Evolutionary conservation across 2,888 invertebrate genomes (phyloP), one percentile per base, ranked within the genome.

Genomic region (Gisinianus flammeolus): DNA sequence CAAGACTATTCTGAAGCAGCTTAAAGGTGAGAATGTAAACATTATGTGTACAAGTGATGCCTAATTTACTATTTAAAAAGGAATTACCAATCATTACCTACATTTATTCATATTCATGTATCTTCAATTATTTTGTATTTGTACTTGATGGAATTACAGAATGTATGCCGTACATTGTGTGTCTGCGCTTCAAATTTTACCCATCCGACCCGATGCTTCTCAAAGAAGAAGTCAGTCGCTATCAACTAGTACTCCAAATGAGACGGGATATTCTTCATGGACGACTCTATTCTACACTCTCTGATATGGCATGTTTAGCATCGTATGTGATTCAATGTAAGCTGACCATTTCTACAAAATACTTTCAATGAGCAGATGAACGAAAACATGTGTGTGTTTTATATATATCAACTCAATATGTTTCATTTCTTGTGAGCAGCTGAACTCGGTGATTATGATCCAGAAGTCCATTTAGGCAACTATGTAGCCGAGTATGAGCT

Each of bases 161-260:
- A n/a, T n/a, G n/a, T n/a, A n/a, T n/a, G 85, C 95, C 96, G 80
- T 93, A 96, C 86, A 89, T 97, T 80, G 94, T 98, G 87, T 97
- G 96, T 88, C 96, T 98, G 88, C 94, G 98, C 81, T 95, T 98
- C 82, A 98, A 98, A 89, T 98, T 96, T 88, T 98, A 98, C 88
- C 98, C 98, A 22, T 94, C 95, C 78, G 96, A 98, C 88, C 97
- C 98, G 22, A 91, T 94, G 87, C 91, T 94, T 76, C 89, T 98
- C 83, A 95, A 95, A 87, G 98, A 97, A 87, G 95, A 97, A 88
- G 93, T 96, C 81, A 96, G 97, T 82, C 91, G 97, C 86, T 98
- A 98, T 88, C 97, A 97, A 88, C 91, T 97, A 86, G 96, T 95
- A 87, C 90, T 95, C 84, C 98, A 98, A 87, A 88, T 98, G 83